Conservation (phyloP, 2,888 invertebrate genomes). For the Ichneumoninae sp. region DNA sequence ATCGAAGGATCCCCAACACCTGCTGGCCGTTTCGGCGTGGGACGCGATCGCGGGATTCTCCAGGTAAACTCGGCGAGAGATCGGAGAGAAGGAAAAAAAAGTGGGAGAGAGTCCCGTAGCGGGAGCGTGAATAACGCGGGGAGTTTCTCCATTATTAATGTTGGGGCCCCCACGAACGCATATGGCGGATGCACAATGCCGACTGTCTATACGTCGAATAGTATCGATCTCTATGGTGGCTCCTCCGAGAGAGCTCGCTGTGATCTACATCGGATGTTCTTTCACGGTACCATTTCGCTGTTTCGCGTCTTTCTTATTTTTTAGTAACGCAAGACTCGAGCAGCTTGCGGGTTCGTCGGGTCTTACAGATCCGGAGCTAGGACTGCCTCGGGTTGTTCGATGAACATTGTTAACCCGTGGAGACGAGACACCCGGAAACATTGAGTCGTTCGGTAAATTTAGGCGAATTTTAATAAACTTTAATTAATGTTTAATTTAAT, state of each 20-base stretch:
- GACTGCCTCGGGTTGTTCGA: background rate
- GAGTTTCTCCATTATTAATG: slow-evolving; percentile 62
- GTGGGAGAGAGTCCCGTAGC: slow-evolving; percentile 18
- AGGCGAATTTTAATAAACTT: background rate
- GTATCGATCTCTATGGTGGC: slow-evolving; percentile 54
- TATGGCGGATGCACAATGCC: slow-evolving; percentile 56
- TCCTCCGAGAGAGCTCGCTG: slow-evolving; percentile 4
- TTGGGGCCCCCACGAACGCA: slow-evolving; percentile 46
- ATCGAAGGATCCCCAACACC: slow-evolving; percentile 73
- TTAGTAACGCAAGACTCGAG: background rate
- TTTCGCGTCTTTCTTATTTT: slow-evolving; percentile 18
- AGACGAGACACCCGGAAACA: background rate
- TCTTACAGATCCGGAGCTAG: background rate
- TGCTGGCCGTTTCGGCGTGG: slow-evolving; percentile 74
- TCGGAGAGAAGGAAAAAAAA: slow-evolving; percentile 34
- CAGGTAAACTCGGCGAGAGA: slow-evolving; percentile 50
- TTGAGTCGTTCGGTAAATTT: slow-evolving; percentile 11
- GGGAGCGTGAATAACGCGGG: slow-evolving; percentile 58
- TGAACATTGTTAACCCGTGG: background rate
- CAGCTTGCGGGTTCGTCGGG: background rate
- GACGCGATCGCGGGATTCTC: slow-evolving; percentile 64
- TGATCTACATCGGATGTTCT: slow-evolving; percentile 60
- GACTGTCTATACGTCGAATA: slow-evolving; percentile 36
- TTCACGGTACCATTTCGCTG: slow-evolving; percentile 59
- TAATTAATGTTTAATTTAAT: background rate